Evolutionary conservation across 2,797 vertebrate species (phyloP).

Genomic region (Anguilla obscura): DNA sequence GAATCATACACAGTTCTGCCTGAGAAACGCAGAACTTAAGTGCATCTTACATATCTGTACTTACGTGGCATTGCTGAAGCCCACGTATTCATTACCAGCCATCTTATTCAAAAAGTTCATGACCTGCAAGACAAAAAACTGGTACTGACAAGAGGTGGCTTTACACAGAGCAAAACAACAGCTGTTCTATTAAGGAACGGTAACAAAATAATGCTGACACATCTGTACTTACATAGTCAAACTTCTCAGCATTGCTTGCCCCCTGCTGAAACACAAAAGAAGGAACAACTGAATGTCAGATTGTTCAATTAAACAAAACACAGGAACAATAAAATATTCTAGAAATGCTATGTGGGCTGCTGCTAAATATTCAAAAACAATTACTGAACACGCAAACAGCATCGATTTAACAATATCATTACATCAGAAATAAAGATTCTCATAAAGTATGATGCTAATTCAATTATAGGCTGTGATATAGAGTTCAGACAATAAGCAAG

Average conservation of each 20-base stretch:
- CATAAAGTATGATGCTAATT: background rate
- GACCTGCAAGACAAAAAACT: slow-evolving; percentile 70
- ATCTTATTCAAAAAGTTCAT: slow-evolving; percentile 96
- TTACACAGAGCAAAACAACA: background rate
- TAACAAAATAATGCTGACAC: background rate
- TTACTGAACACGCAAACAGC: background rate
- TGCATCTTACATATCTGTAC: slow-evolving; percentile 49
- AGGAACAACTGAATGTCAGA: slow-evolving; percentile 39
- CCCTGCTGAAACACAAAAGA: slow-evolving; percentile 77
- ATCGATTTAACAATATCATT: background rate
- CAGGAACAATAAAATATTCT: slow-evolving; percentile 12
- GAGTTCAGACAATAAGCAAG: background rate
- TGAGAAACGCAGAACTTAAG: background rate
- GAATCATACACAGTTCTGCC: background rate
- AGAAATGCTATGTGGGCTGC: background rate
- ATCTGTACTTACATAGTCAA: slow-evolving; percentile 91
- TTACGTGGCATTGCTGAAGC: slow-evolving; percentile 98
- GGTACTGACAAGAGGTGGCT: background rate
- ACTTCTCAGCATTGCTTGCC: slow-evolving; percentile 93
- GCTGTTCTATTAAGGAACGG: background rate
- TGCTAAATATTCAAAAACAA: background rate
- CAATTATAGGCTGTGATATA: background rate
- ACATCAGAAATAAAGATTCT: background rate
- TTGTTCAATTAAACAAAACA: slow-evolving; percentile 37
- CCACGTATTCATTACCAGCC: slow-evolving; percentile 95